Percentiles rank a stretch among this genome's conserved stretches.
These are phyloP conservation scores for Tenodera sinensis DNA, from an alignment of 2,888 invertebrate genomes.

Conservation along the genomic window DNA sequence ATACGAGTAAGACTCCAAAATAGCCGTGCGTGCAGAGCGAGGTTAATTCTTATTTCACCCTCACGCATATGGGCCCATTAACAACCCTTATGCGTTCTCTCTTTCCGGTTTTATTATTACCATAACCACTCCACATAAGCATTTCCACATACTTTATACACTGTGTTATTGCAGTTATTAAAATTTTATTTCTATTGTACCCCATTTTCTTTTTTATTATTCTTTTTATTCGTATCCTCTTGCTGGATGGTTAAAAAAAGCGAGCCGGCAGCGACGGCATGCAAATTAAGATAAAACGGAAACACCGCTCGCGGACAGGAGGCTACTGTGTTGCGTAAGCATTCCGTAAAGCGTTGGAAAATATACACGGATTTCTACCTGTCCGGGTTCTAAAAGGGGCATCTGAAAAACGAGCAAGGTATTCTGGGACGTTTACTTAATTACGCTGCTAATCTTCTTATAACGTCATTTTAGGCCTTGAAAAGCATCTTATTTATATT, in stretches of 20 bases:
- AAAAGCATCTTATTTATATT: no score
- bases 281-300: background rate
- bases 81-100: background rate
- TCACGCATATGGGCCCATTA: background rate
- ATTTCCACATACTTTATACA: background rate
- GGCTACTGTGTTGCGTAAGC: background rate
- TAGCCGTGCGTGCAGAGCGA: background rate
- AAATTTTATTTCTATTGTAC: background rate
- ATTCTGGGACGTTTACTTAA: background rate
- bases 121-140: background rate
- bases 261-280: background rate
- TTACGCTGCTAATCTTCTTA: background rate
- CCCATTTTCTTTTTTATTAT: background rate
- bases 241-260: background rate
- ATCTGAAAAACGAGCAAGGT: background rate
- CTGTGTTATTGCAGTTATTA: background rate
- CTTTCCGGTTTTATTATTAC: background rate
- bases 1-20: background rate
- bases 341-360: background rate
- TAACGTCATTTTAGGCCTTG: no score
- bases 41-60: background rate
- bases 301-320: background rate
- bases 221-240: background rate
- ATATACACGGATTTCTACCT: background rate
- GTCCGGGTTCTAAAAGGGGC: background rate